Conservation (phyloP, 1,140 invertebrate genomes). For the Brachionus koreanus region DNA sequence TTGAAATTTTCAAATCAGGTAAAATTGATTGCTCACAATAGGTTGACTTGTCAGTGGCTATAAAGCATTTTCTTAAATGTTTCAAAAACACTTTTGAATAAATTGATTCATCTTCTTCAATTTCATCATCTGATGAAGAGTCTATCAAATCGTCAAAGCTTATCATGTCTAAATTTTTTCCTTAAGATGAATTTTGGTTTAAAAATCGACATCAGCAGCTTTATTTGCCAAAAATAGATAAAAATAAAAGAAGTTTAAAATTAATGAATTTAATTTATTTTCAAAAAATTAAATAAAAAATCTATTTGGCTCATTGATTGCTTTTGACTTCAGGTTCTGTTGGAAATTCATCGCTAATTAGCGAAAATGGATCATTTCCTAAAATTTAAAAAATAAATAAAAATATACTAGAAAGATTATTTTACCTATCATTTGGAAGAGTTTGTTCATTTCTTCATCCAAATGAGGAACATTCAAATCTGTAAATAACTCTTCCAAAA, state of each 20-base stretch:
- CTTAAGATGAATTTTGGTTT: background rate
- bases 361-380: constrained; percentile 37
- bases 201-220: background rate
- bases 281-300: background rate
- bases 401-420: background rate
- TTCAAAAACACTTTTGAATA: background rate
- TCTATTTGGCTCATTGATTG: background rate
- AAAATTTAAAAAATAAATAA: background rate
- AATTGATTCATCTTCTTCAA: background rate
- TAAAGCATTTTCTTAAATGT: constrained; percentile 42
- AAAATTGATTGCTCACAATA: constrained; percentile 19
- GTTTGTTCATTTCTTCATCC: constrained; percentile 38
- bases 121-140: background rate
- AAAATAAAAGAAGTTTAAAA: background rate
- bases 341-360: constrained; percentile 3
- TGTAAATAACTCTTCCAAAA: constrained; percentile 19
- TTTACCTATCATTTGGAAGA: constrained; percentile 42
- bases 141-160: background rate
- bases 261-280: background rate
- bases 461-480: constrained; percentile 36
- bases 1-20: constrained; percentile 30
- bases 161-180: background rate
- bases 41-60: constrained; percentile 15
- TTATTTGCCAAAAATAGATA: background rate
- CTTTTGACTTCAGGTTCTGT: background rate